These are phyloP conservation scores for Limosa lapponica DNA, from an alignment of 2,797 vertebrate species.

Conservation along the genomic window DNA sequence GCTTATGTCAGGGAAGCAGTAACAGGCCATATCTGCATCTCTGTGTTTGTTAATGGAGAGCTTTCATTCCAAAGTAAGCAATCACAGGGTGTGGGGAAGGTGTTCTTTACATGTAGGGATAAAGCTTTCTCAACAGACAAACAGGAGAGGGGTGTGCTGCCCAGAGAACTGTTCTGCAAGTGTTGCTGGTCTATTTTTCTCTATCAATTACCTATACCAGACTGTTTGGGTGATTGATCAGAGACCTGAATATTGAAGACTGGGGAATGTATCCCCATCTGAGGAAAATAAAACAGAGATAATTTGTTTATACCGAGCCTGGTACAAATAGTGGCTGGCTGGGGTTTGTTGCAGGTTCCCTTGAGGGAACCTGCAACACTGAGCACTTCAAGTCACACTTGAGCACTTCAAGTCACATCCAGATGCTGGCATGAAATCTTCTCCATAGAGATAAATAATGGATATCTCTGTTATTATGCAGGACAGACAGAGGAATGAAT, in stretches of 20 bases:
- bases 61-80: background rate
- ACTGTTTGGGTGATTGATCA: background rate
- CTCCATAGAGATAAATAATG: background rate
- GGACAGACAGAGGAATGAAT: background rate
- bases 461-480: background rate
- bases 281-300: background rate
- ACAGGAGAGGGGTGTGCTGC: background rate
- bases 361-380: too few species aligned
- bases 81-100: fast-evolving
- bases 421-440: background rate
- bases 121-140: background rate
- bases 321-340: background rate
- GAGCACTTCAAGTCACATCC: background rate
- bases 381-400: background rate
- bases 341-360: background rate
- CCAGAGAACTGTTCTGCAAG: background rate
- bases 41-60: background rate
- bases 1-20: background rate
- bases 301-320: background rate
- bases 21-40: background rate
- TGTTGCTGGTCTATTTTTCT: background rate
- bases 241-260: background rate
- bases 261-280: background rate
- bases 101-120: background rate
- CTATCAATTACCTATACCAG: background rate